Percentiles rank a stretch among this genome's conserved stretches.
Conservation (phyloP, 2,797 vertebrate species). For the Lacerta agilis region DNA sequence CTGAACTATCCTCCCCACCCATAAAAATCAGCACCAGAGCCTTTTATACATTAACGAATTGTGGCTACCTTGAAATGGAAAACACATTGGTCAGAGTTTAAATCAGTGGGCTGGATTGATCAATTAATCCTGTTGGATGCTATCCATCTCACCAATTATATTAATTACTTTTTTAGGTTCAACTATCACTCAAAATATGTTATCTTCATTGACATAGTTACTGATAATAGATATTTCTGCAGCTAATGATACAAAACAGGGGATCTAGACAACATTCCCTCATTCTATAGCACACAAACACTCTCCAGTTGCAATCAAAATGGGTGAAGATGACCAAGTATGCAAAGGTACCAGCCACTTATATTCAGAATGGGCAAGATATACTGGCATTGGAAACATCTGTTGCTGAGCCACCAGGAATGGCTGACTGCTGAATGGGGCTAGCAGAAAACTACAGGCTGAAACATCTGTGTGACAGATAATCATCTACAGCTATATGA, state of each 20-base stretch:
- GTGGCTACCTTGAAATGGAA: neutral
- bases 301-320: constrained; percentile 35
- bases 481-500: constrained; percentile 58
- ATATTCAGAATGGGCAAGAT: constrained; percentile 51
- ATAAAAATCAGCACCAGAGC: too few species aligned
- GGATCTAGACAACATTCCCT: constrained; percentile 2
- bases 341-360: constrained; percentile 25
- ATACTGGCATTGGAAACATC: constrained; percentile 56
- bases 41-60: neutral
- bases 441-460: constrained; percentile 66
- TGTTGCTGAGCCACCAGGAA: constrained; percentile 61
- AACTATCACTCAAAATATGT: neutral
- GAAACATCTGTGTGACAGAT: constrained; percentile 79
- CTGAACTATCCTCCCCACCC: too few species aligned
- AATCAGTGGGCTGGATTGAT: neutral
- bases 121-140: neutral
- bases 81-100: neutral
- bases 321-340: constrained; percentile 34
- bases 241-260: neutral
- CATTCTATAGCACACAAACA: constrained; percentile 13
- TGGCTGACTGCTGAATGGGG: constrained; percentile 55
- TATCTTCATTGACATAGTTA: constrained; percentile 4
- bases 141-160: neutral
- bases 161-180: constrained; percentile 7
- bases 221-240: neutral